Conservation (phyloP, 2,113 vertebrate genomes). For the Cichladusa arquata region DNA sequence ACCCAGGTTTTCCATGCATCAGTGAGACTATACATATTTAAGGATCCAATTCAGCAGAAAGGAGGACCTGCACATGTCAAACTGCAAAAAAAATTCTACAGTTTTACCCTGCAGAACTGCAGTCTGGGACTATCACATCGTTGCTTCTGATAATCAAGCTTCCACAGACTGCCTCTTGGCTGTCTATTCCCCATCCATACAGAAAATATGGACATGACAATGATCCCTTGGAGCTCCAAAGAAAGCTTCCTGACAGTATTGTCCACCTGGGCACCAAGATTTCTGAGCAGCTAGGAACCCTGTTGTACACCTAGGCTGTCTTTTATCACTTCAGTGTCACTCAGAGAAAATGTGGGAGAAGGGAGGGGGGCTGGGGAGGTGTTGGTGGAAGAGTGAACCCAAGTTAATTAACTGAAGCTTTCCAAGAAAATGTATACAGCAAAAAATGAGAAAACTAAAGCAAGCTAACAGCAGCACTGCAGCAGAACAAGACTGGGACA, state of each 20-base stretch:
- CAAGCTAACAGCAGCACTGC: not conserved
- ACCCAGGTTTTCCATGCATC: constrained; percentile 17
- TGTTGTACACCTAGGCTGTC: not conserved
- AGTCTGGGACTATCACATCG: not conserved
- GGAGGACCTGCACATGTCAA: not conserved
- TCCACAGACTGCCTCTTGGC: not conserved
- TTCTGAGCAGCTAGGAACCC: not conserved
- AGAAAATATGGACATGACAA: not conserved
- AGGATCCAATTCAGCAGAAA: not conserved
- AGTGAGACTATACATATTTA: not conserved
- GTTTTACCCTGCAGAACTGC: not conserved
- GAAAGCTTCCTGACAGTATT: not conserved
- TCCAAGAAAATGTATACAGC: not conserved
- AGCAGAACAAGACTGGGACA: not conserved
- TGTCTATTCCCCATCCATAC: not conserved
- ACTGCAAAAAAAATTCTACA: not conserved
- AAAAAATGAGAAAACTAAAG: not conserved
- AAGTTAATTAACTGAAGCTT: not conserved
- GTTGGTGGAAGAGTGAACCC: not conserved
- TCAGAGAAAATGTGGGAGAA: not conserved
- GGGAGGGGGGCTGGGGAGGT: fast-evolving
- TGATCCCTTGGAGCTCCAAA: not conserved
- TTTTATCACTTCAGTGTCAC: not conserved
- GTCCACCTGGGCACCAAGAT: not conserved
- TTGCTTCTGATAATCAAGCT: not conserved